phyloP scores from a whole-genome alignment of 2,888 invertebrate species.

The Dolichopus griseipennis region DNA sequence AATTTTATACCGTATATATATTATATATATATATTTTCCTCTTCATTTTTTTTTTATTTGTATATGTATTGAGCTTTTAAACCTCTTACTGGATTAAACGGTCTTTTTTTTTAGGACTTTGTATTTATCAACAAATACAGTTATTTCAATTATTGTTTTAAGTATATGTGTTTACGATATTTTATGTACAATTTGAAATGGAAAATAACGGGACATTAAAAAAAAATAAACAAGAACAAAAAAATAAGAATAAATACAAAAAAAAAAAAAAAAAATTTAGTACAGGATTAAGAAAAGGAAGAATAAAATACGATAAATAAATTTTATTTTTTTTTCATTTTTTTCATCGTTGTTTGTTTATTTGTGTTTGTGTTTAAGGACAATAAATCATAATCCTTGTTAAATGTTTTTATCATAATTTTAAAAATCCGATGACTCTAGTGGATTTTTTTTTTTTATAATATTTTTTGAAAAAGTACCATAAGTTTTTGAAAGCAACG shows the following conservation, averaged over 20 bases:
- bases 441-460: too few species aligned
- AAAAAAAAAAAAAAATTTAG: neutral
- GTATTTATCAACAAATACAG: neutral
- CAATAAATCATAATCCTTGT: neutral
- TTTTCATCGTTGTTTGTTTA: too few species aligned
- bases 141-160: neutral
- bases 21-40: too few species aligned
- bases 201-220: neutral
- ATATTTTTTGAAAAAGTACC: too few species aligned
- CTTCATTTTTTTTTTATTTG: too few species aligned
- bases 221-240: neutral
- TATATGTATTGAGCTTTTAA: neutral
- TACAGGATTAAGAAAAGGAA: neutral
- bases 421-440: neutral
- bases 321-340: too few species aligned
- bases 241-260: neutral
- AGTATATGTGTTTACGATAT: neutral
- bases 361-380: neutral
- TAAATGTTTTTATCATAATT: neutral
- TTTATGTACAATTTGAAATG: neutral
- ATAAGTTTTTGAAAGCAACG: too few species aligned
- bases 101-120: neutral
- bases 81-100: constrained; percentile 4
- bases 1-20: too few species aligned
- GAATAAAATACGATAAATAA: too few species aligned